Conservation (phyloP, 2,888 invertebrate species). For the Archips crataeganus region DNA sequence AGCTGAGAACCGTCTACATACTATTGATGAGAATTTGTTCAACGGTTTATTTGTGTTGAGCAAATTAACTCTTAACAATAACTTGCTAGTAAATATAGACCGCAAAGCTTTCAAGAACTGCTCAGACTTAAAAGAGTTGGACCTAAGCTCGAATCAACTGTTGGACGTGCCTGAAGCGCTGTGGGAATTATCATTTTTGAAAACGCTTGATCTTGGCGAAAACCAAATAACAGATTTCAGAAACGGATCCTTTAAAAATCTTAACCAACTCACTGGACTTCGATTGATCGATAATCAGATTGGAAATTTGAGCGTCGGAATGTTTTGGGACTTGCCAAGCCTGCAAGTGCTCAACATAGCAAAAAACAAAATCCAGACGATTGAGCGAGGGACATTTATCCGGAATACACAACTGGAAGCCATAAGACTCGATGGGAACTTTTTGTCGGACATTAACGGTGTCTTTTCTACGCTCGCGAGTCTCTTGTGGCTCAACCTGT, state of each 20-base stretch:
- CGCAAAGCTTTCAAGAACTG: slow-evolving; percentile 94
- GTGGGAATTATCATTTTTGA: slow-evolving; percentile 92
- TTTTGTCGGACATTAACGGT: slow-evolving; percentile 95
- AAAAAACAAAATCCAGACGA: slow-evolving; percentile 94
- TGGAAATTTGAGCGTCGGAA: slow-evolving; percentile 93
- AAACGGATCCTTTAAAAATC: slow-evolving; percentile 94
- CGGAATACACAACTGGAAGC: slow-evolving; percentile 93
- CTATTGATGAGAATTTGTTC: slow-evolving; percentile 92
- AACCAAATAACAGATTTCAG: slow-evolving; percentile 94
- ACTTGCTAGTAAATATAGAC: slow-evolving; percentile 92
- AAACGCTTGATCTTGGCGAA: slow-evolving; percentile 96
- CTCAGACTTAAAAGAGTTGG: slow-evolving; percentile 94
- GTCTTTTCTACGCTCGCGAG: slow-evolving; percentile 94
- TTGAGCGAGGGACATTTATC: slow-evolving; percentile 94
- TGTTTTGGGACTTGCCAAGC: slow-evolving; percentile 94
- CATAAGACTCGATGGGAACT: slow-evolving; percentile 95
- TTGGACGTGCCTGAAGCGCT: slow-evolving; percentile 93
- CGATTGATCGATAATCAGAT: slow-evolving; percentile 96
- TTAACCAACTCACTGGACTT: slow-evolving; percentile 94
- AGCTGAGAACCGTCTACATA: slow-evolving; percentile 94
- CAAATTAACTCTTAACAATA: slow-evolving; percentile 94
- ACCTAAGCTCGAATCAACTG: slow-evolving; percentile 94
- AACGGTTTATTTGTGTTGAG: slow-evolving; percentile 94
- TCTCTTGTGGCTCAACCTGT: slow-evolving; percentile 94
- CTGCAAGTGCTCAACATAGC: slow-evolving; percentile 95